Conservation (phyloP, 1,140 invertebrate genomes). For the Choristoneura fumiferana region DNA sequence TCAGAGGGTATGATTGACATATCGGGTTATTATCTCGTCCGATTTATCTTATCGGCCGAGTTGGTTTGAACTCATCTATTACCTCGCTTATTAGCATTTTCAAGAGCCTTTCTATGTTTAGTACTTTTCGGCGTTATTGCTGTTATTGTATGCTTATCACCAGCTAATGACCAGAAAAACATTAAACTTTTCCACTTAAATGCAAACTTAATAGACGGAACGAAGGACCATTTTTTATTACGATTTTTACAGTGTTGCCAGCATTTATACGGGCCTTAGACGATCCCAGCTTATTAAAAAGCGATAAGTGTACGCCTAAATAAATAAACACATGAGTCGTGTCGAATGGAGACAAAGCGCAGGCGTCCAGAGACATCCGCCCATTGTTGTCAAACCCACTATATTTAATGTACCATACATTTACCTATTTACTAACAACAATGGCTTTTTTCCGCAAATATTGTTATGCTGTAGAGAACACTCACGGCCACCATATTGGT, state of each 20-base stretch:
- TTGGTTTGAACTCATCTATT: conserved; percentile 26
- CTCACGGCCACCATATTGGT: background rate
- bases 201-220: no score
- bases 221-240: no score
- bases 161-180: no score
- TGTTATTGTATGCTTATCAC: background rate
- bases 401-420: conserved; percentile 8
- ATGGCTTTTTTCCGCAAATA: background rate
- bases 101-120: conserved; percentile 29
- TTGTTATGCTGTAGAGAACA: background rate
- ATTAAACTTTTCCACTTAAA: no score
- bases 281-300: conserved; percentile 16
- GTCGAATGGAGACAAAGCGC: conserved; percentile 14
- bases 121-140: conserved; percentile 1
- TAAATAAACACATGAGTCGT: conserved; percentile 19
- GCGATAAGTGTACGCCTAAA: conserved; percentile 17
- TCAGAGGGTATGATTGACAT: conserved; percentile 1
- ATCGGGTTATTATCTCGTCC: conserved; percentile 3
- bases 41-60: conserved; percentile 7
- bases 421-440: conserved; percentile 17
- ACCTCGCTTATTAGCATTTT: conserved; percentile 35
- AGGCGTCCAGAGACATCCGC: conserved; percentile 29
- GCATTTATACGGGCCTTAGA: background rate
- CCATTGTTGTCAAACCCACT: conserved; percentile 27
- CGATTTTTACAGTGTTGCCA: no score